Percentiles rank a stretch among this genome's conserved stretches.
Conservation (phyloP, 2,113 vertebrate genomes). For the Heterocephalus glaber region DNA sequence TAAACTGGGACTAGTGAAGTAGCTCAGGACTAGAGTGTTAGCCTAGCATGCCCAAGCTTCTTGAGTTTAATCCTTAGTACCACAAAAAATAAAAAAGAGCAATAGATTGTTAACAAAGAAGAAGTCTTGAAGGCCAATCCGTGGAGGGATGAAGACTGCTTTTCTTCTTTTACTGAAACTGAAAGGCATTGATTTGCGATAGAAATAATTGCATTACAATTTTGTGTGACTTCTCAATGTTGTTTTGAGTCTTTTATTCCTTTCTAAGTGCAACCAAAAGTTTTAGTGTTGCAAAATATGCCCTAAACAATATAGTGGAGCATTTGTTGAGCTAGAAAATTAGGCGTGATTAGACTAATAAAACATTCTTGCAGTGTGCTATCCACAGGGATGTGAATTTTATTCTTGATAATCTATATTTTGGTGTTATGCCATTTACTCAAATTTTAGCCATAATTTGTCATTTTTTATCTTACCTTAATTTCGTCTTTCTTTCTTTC, state of each 20-base stretch:
- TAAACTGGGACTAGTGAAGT: too few relatives aligned
- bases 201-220: constrained; percentile 51
- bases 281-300: constrained; percentile 4
- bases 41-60: background rate
- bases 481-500: too few relatives aligned
- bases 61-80: background rate
- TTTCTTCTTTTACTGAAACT: constrained; percentile 2
- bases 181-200: constrained; percentile 1
- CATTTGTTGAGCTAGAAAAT: constrained; percentile 63
- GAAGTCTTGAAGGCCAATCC: background rate
- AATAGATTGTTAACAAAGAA: constrained; percentile 4
- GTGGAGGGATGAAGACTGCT: background rate
- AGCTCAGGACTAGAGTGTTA: background rate
- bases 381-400: background rate
- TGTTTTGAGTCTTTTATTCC: constrained; percentile 30
- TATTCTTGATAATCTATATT: background rate
- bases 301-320: background rate
- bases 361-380: background rate
- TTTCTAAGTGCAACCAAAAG: constrained; percentile 12
- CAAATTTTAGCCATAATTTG: background rate
- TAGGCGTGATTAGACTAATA: constrained; percentile 41
- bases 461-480: background rate
- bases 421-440: background rate
- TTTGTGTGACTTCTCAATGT: constrained; percentile 7
- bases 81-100: background rate